phyloP scores from a whole-genome alignment of 2,797 vertebrate genomes.

The Tinamus major region DNA sequence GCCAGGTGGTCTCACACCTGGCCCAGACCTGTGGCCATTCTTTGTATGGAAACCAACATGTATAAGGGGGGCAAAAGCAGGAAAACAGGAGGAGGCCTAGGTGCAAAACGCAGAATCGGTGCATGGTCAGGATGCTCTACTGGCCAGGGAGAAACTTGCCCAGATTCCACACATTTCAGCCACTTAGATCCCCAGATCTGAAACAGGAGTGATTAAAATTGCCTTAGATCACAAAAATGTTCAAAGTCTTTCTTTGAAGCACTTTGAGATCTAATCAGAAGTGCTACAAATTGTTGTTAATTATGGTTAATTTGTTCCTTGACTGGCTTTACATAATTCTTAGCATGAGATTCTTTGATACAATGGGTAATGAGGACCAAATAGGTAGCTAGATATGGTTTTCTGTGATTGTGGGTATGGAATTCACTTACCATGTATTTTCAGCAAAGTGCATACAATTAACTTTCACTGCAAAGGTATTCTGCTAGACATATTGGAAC shows the following conservation, averaged over 20 bases:
- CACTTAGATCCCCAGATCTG: not conserved
- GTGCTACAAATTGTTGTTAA: slow-evolving; percentile 59
- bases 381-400: slow-evolving; percentile 46
- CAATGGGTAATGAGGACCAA: slow-evolving; percentile 62
- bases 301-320: slow-evolving; percentile 65
- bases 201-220: not conserved
- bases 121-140: not conserved
- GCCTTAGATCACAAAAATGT: not conserved
- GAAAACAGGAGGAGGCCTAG: no score
- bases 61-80: no score
- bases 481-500: slow-evolving; percentile 38
- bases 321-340: slow-evolving; percentile 50
- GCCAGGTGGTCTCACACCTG: not conserved
- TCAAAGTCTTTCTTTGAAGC: slow-evolving; percentile 57
- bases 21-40: no score
- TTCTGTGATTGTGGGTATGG: slow-evolving; percentile 44
- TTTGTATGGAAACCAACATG: no score
- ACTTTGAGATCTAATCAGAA: slow-evolving; percentile 66
- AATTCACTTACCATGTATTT: slow-evolving; percentile 43
- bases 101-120: no score
- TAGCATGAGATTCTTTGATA: slow-evolving; percentile 55
- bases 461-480: slow-evolving; percentile 29
- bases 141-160: not conserved
- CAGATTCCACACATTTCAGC: not conserved
- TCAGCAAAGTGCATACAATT: slow-evolving; percentile 60